Conservation (phyloP, 1,140 invertebrate species). For the Drosophila littoralis region DNA sequence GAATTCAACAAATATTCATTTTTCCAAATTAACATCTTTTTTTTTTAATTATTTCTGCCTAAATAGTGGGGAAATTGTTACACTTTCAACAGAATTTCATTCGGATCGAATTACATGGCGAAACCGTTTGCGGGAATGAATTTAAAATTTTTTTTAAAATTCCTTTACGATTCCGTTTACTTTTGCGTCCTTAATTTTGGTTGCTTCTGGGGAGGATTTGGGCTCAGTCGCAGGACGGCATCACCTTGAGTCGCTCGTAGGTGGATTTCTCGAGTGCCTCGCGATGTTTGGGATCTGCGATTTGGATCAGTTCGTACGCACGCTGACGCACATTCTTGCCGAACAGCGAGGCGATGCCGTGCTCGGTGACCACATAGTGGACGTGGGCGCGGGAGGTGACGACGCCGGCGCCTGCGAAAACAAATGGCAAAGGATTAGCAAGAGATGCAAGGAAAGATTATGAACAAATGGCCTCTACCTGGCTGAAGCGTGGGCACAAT, state of each 20-base stretch:
- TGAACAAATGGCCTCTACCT: constrained; percentile 86
- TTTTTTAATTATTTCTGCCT: no score
- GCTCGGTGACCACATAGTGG: constrained; percentile 96
- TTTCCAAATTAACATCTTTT: no score
- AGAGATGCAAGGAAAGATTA: accelerated
- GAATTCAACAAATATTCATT: no score
- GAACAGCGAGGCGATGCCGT: constrained; percentile 95
- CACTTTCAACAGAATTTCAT: no score
- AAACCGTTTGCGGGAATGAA: neutral
- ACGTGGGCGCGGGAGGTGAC: constrained; percentile 96
- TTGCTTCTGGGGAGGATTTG: neutral
- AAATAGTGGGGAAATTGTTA: no score
- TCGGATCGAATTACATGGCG: no score
- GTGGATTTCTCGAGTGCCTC: constrained; percentile 94
- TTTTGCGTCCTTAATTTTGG: no score
- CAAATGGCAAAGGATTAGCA: neutral
- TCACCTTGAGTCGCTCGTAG: constrained; percentile 94
- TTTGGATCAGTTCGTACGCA: constrained; percentile 94
- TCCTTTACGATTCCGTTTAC: no score
- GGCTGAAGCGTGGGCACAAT: constrained; percentile 93
- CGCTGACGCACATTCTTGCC: constrained; percentile 95
- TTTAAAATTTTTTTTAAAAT: neutral
- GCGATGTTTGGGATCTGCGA: constrained; percentile 95
- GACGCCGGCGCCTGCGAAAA: constrained; percentile 92
- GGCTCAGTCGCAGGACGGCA: constrained; percentile 87